phyloP scores from a whole-genome alignment of 2,888 invertebrate genomes.

The Autographa gamma region DNA sequence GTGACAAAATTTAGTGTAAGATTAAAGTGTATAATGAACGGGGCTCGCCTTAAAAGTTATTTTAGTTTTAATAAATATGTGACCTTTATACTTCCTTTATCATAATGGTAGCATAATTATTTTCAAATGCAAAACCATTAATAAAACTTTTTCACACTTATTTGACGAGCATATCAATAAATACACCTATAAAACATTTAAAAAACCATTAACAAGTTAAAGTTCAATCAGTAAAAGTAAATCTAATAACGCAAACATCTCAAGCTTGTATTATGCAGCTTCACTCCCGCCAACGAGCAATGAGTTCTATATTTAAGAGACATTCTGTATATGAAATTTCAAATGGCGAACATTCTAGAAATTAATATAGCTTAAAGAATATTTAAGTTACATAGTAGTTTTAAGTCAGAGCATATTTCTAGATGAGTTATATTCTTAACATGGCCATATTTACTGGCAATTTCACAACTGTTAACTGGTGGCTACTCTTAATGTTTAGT shows the following conservation, averaged over 20 bases:
- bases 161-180: too few relatives aligned
- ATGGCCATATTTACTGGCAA: conserved; percentile 3
- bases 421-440: conserved; percentile 13
- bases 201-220: neutral
- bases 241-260: conserved; percentile 1
- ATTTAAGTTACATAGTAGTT: conserved; percentile 6
- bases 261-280: neutral
- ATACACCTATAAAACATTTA: neutral
- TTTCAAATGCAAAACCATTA: too few relatives aligned
- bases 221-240: neutral
- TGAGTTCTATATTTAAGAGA: neutral
- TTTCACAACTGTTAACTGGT: neutral
- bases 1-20: too few relatives aligned
- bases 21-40: too few relatives aligned
- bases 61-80: too few relatives aligned
- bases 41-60: too few relatives aligned
- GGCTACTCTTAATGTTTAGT: neutral
- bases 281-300: neutral
- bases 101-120: too few relatives aligned
- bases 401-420: neutral
- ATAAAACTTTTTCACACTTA: too few relatives aligned
- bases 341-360: conserved; percentile 6
- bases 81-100: too few relatives aligned
- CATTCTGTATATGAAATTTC: neutral
- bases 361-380: neutral